phyloP scores from a whole-genome alignment of 2,888 invertebrate species.

The Incurvaria masculella region DNA sequence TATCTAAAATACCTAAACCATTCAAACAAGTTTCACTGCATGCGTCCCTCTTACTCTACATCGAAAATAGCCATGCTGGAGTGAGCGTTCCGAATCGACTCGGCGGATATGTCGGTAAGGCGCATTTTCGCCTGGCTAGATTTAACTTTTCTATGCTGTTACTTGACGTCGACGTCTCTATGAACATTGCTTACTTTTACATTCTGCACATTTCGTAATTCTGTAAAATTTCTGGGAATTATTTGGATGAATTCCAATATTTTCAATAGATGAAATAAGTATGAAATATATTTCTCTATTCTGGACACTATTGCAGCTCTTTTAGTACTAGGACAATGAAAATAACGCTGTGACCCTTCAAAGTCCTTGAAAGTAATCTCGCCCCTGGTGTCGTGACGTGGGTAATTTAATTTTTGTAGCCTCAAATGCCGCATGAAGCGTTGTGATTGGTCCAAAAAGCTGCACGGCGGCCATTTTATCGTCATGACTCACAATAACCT shows the following conservation, averaged over 20 bases:
- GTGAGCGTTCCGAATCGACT: slow-evolving; percentile 55
- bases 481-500: slow-evolving; percentile 61
- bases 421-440: slow-evolving; percentile 36
- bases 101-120: slow-evolving; percentile 31
- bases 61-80: slow-evolving; percentile 47
- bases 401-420: slow-evolving; percentile 38
- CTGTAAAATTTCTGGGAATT: too few relatives aligned
- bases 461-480: slow-evolving; percentile 62
- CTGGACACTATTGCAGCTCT: too few relatives aligned
- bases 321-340: too few relatives aligned
- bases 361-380: slow-evolving; percentile 56
- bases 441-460: slow-evolving; percentile 48
- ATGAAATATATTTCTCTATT: too few relatives aligned
- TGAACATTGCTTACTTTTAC: too few relatives aligned
- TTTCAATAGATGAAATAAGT: too few relatives aligned
- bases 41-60: slow-evolving; percentile 41
- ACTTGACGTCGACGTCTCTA: too few relatives aligned
- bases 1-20: slow-evolving; percentile 49
- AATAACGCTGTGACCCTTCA: too few relatives aligned
- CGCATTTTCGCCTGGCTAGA: slow-evolving; percentile 24
- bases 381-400: slow-evolving; percentile 50
- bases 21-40: slow-evolving; percentile 51
- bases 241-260: too few relatives aligned
- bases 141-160: too few relatives aligned
- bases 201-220: too few relatives aligned